Base-by-base conservation (phyloP, 2,888 invertebrate genomes). In the Idaea aversata region DNA sequence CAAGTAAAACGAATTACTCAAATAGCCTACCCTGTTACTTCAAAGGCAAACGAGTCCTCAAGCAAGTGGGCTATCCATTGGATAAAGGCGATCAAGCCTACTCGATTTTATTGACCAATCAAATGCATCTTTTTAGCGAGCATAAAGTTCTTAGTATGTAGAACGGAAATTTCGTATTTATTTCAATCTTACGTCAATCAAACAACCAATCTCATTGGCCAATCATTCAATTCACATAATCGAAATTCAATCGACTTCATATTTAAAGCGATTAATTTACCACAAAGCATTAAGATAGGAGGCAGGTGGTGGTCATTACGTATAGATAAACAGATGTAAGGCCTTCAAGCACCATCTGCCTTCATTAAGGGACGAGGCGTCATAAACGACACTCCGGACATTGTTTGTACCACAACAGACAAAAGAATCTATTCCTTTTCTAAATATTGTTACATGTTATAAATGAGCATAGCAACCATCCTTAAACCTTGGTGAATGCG, bases 381-480 rank as follows among this genome's bases (percentile, higher is more conserved):
- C 87, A 84, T 87, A 86, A 88, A 88, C 81, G 86, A 88, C 85
- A 83, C 83, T 72, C 79, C 74, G 73, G 75, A 77, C 82, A 83
- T 84, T 85, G 79, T 84, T 85, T 83, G 77, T 79, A 75, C 79
- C 80, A 82, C 82, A 85, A 86, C 83, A 78, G 79, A 75, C 80
- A 82, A 78, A 76, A 71, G 72, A 65, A 70, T 70, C 69, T 66
- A 62, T 68, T 67, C 64, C 47, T 47, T 25, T 47, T 68, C 70
- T 67, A 69, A 67, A 80, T 78, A 75, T 78, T 78, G 75, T 75
- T 77, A 67, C 65, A 70, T 70, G 71, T 71, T 71, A 73, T 70
- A 66, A 63, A 65, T 63, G 60, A 65, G 38, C 68, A 63, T 72
- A 68, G 70, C 72, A 68, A 67, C 65, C 70, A 66, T 70, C 67